These are phyloP conservation scores for Celastrina argiolus DNA, from an alignment of 2,888 invertebrate genomes.

Conservation along the genomic window DNA sequence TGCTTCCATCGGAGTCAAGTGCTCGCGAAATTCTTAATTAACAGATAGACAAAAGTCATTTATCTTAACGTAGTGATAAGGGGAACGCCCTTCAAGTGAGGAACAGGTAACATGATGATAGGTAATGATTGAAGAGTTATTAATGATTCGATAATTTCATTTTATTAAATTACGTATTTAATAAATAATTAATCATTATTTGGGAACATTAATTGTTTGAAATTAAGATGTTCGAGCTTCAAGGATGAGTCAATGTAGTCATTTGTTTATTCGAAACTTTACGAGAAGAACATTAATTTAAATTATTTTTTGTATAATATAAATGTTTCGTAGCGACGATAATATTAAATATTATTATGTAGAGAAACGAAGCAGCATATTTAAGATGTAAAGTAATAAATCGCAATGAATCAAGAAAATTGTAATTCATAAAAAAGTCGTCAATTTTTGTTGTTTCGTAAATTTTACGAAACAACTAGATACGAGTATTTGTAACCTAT, in stretches of 20 bases:
- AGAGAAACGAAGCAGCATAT: too few species aligned
- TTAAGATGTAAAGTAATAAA: too few species aligned
- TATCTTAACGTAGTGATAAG: slow-evolving; percentile 66
- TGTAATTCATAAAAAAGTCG: too few species aligned
- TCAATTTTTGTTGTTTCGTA: too few species aligned
- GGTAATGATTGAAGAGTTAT: slow-evolving; percentile 51
- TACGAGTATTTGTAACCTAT: too few species aligned
- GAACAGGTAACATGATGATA: slow-evolving; percentile 56
- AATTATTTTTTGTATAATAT: background rate
- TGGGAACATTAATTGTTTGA: slow-evolving; percentile 26
- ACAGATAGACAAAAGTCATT: slow-evolving; percentile 70
- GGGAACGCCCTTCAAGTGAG: slow-evolving; percentile 41
- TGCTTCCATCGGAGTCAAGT: slow-evolving; percentile 66
- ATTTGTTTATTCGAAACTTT: slow-evolving; percentile 1
- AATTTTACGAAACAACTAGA: too few species aligned
- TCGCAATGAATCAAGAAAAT: too few species aligned
- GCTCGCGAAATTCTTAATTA: slow-evolving; percentile 76
- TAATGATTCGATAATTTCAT: slow-evolving; percentile 37
- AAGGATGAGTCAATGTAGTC: background rate
- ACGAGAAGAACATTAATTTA: background rate
- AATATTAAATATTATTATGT: too few species aligned
- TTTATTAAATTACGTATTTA: slow-evolving; percentile 26
- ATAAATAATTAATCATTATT: slow-evolving; percentile 28
- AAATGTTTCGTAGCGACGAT: background rate
- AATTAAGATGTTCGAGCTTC: slow-evolving; percentile 12